Percentiles rank a stretch among this genome's conserved stretches.
phyloP scores from a whole-genome alignment of 2,888 invertebrate genomes.

The Coelogynopora nodosa region DNA sequence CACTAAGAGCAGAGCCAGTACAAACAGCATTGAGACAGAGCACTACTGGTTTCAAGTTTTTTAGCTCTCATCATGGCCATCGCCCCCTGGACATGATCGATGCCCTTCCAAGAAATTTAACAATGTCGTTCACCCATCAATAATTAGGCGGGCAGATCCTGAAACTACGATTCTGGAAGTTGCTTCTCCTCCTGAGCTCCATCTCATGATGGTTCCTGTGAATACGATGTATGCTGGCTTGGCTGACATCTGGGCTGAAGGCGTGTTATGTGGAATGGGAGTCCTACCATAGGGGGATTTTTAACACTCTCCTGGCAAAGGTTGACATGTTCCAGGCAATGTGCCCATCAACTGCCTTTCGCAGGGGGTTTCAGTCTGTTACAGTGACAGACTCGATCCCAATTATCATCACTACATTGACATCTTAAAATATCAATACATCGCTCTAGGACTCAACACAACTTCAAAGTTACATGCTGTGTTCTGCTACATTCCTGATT shows the following conservation, averaged over 20 bases:
- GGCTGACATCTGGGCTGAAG: not conserved
- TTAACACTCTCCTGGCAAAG: not conserved
- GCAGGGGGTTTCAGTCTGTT: not conserved
- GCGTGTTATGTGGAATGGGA: not conserved
- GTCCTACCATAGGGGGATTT: not conserved
- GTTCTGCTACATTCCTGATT: not conserved
- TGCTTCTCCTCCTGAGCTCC: not conserved
- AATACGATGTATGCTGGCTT: not conserved
- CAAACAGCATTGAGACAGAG: no score
- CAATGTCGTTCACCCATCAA: no score
- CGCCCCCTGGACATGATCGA: no score
- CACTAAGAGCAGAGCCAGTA: no score
- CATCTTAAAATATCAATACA: not conserved
- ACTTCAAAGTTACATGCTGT: not conserved
- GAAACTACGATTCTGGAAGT: not conserved
- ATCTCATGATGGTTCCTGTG: not conserved
- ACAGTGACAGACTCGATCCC: not conserved
- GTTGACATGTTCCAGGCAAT: not conserved
- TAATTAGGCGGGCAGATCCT: no score
- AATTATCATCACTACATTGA: not conserved
- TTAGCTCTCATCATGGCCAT: no score
- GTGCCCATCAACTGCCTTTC: not conserved
- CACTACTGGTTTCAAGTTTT: no score
- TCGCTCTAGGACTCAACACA: not conserved
- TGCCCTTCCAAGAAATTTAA: no score